A percentile compares a stretch with the other conserved stretches of the same genome.
Conservation (phyloP, 2,888 invertebrate species). For the Ernsta delagoae region DNA sequence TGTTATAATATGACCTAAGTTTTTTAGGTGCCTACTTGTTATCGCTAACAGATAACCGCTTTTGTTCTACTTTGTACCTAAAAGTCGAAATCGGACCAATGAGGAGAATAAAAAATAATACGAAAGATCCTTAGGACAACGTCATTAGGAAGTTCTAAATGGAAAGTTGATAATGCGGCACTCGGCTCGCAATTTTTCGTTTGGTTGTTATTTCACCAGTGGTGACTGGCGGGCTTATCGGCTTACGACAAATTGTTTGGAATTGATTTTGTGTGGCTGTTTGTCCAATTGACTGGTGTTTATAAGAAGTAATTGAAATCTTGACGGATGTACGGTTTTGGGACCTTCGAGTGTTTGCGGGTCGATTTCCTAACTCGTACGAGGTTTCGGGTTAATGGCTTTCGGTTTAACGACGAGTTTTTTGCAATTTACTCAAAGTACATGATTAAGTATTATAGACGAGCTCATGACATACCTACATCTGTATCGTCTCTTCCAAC, state of each 20-base stretch:
- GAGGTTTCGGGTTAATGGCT: too few species aligned
- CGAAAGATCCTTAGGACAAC: slow-evolving; percentile 16
- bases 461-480: too few species aligned
- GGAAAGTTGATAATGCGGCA: slow-evolving; percentile 24
- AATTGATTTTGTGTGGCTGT: slow-evolving; percentile 6
- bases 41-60: too few species aligned
- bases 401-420: too few species aligned
- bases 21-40: too few species aligned
- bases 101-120: slow-evolving; percentile 18
- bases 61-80: not conserved
- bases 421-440: too few species aligned
- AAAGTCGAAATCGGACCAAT: not conserved
- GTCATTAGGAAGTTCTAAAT: slow-evolving; percentile 25
- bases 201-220: slow-evolving; percentile 7
- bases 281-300: not conserved
- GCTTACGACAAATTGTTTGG: slow-evolving; percentile 26
- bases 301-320: not conserved
- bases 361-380: not conserved
- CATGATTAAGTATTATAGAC: too few species aligned
- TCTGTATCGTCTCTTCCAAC: too few species aligned
- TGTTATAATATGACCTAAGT: too few species aligned
- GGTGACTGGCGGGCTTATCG: slow-evolving; percentile 20
- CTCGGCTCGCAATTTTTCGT: slow-evolving; percentile 1
- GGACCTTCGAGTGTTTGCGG: not conserved
- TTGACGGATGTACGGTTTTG: not conserved